phyloP scores from a whole-genome alignment of 2,113 vertebrate species.

The mouse (Mus musculus) region GRCm39 chr1:190959501-190960000 shows the following conservation, averaged over 20 bases:
- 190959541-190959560: conserved; percentile 8
- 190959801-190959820: no score
- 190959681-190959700: background rate
- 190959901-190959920: no score
- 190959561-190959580: conserved; percentile 2
- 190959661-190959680: background rate
- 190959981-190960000: conserved; percentile 41
- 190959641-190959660: background rate
- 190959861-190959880: background rate
- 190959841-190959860: background rate
- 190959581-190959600: conserved; percentile 30
- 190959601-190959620: background rate
- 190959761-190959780: background rate
- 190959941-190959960: background rate
- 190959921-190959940: background rate
- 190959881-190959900: no score
- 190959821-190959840: background rate
- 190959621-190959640: background rate
- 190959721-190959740: background rate
- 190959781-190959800: background rate
- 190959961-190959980: background rate
- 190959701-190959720: background rate
- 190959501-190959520: background rate
- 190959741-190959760: background rate
- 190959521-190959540: background rate